These are phyloP conservation scores for Xylota sylvarum DNA, from an alignment of 2,888 invertebrate species.

Conservation along the genomic window DNA sequence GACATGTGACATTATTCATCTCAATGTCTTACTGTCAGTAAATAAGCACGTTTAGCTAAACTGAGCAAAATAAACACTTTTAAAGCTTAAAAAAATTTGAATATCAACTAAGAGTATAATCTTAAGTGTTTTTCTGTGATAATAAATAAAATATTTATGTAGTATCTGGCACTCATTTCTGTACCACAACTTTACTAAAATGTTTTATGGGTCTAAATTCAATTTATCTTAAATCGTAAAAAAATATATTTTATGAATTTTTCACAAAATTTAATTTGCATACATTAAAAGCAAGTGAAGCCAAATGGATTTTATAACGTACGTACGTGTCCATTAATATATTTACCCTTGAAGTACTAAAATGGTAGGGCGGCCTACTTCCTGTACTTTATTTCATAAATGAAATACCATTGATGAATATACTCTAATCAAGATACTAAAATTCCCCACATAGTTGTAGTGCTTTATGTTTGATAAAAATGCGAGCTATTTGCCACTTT, in stretches of 20 bases:
- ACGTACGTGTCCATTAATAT: not conserved
- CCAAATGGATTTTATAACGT: not conserved
- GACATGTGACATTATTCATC: too few species aligned
- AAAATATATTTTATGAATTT: not conserved
- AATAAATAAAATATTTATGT: constrained; percentile 1
- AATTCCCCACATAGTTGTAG: not conserved
- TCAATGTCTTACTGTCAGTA: too few species aligned
- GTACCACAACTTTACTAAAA: not conserved
- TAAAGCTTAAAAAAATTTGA: too few species aligned
- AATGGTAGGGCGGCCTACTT: not conserved
- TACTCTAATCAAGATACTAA: not conserved
- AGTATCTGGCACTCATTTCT: not conserved
- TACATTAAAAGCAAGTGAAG: not conserved
- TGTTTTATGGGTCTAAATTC: constrained; percentile 1
- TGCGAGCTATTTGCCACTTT: not conserved
- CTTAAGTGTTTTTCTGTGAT: not conserved
- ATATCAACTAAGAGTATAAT: not conserved
- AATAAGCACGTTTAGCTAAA: too few species aligned
- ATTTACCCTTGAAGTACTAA: not conserved
- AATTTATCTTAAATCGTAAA: constrained; percentile 2
- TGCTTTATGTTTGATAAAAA: constrained; percentile 3
- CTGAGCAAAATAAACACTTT: too few species aligned
- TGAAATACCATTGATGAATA: not conserved
- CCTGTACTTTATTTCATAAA: not conserved
- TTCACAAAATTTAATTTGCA: not conserved